Base-by-base conservation (phyloP, 2,797 vertebrate species). In the Halcyon chelicuti region DNA sequence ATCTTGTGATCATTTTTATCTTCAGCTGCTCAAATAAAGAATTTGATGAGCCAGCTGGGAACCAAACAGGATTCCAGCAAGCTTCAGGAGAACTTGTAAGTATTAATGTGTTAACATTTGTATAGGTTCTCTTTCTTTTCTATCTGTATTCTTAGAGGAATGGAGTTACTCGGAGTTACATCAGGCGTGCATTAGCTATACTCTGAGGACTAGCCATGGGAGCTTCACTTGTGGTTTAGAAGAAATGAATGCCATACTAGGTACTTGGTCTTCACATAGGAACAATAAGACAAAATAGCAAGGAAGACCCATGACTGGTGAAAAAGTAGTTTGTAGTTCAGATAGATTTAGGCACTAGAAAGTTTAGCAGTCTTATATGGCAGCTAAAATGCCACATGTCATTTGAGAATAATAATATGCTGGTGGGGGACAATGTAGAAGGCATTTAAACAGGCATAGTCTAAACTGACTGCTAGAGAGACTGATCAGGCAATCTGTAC, bases 11-110 rank as follows among this genome's bases (percentile, higher is more conserved):
- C 55, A 81, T 33, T 97, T 88, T 88, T 91, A 68, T 57, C 62
- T 93, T 47, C 97, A 99, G 99, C 99, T 97, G 98, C 98, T 92
- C 99, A 99, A 89, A 99, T 99, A 96, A 99, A 99, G 98, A 99
- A 97, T 96, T 98, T 99, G 98, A 99, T 99, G 98, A 99, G 97
- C 97, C 99, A 99, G 91, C 97, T 99, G 93, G 99, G 99, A 97
- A 99, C 99, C 77, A 99, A 98, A 91, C 99, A 99, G 94, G 99
- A 99, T 95, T 99, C 98, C 91, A 99, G 98, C 95, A 98, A 99
- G 46, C 98, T 99, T 66, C 99, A 99, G 96, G 99, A 99, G 91
- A 99, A 98, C 92, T 97, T 99, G 99, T 99, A 98, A 98, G 99
- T 99, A 93, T 90, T 39, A 60, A 62, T 46, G n/a, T 79, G 35